Evolutionary conservation across 2,797 vertebrate species (phyloP).

Genomic region (Rhodeus uyekii): DNA sequence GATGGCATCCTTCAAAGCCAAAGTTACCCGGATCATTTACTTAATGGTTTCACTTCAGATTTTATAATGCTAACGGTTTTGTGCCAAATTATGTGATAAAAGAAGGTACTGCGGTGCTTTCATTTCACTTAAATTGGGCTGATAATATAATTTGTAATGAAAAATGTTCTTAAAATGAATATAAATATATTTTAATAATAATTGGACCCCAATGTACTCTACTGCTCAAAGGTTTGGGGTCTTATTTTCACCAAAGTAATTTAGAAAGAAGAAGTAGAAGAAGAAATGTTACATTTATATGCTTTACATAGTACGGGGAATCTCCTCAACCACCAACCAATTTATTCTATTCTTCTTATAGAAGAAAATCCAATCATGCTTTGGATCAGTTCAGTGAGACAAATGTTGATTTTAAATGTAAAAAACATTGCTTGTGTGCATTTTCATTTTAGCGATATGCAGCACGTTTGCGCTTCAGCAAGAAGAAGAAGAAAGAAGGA

Average conservation of each 20-base stretch:
- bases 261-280: no score
- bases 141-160: neutral
- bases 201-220: neutral
- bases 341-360: no score
- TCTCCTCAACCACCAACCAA: no score
- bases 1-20: slow-evolving; percentile 39
- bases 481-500: no score
- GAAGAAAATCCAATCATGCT: neutral
- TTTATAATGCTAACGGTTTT: slow-evolving; percentile 23
- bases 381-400: neutral
- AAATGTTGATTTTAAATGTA: neutral
- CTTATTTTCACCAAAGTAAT: neutral
- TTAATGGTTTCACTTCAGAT: slow-evolving; percentile 43
- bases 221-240: neutral
- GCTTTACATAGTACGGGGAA: no score
- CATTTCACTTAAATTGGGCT: neutral
- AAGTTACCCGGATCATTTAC: slow-evolving; percentile 44
- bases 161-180: neutral
- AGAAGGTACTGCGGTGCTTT: neutral
- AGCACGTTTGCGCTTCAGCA: no score
- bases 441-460: no score
- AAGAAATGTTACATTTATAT: no score
- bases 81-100: neutral
- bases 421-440: no score
- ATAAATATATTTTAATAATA: no score